phyloP scores from a whole-genome alignment of 1,140 invertebrate genomes.

The Helicoverpa armigera region DNA sequence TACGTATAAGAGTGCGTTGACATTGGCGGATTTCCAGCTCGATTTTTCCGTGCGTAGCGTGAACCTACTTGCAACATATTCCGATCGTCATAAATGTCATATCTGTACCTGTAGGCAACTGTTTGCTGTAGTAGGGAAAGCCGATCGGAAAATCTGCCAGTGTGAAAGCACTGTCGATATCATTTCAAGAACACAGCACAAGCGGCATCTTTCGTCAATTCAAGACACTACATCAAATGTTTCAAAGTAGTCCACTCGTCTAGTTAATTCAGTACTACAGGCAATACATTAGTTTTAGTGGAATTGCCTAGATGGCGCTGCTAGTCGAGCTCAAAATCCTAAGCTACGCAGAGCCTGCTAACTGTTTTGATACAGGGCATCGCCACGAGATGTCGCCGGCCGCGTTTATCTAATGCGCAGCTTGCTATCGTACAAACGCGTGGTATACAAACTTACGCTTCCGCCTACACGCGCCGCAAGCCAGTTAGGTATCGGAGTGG shows the following conservation, averaged over 20 bases:
- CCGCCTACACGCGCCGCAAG: conserved; percentile 52
- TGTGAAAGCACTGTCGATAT: too few species aligned
- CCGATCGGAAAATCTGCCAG: too few species aligned
- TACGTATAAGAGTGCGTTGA: too few species aligned
- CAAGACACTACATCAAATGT: not conserved
- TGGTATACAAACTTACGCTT: conserved; percentile 52
- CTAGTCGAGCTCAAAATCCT: not conserved
- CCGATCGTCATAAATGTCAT: too few species aligned
- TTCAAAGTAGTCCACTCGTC: not conserved
- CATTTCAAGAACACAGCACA: not conserved
- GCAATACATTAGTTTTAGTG: not conserved
- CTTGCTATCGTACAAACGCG: conserved; percentile 38
- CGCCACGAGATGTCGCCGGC: conserved; percentile 40
- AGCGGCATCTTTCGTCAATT: not conserved
- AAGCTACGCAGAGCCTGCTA: not conserved
- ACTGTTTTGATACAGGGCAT: not conserved
- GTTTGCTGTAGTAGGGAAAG: too few species aligned
- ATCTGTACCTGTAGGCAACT: too few species aligned
- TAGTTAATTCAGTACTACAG: not conserved
- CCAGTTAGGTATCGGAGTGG: conserved; percentile 51
- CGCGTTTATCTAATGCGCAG: conserved; percentile 29
- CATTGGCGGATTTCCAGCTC: too few species aligned
- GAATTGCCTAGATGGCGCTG: conserved; percentile 6
- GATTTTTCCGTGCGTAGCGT: too few species aligned
- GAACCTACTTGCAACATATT: too few species aligned